phyloP scores from a whole-genome alignment of 2,888 invertebrate species.

The Lochmaea crataegi region DNA sequence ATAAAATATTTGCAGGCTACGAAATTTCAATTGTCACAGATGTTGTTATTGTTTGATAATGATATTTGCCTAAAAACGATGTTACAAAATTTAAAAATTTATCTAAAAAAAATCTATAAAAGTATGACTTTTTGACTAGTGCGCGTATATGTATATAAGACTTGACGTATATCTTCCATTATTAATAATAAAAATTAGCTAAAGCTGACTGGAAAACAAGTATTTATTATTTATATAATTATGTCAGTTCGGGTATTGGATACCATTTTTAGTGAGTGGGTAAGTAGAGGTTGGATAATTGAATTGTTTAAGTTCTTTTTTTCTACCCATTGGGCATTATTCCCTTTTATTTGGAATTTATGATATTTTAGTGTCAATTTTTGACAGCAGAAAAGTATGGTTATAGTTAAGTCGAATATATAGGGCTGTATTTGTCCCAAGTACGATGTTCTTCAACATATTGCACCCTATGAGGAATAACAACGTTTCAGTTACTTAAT shows the following conservation, averaged over 20 bases:
- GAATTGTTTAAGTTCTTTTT: no score
- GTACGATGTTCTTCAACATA: no score
- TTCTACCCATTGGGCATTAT: no score
- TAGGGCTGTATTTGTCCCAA: no score
- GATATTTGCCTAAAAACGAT: slow-evolving; percentile 39
- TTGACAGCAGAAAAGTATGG: no score
- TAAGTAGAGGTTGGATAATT: neutral
- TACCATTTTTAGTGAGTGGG: neutral
- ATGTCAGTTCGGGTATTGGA: slow-evolving; percentile 18
- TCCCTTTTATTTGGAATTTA: no score
- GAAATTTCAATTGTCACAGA: slow-evolving; percentile 26
- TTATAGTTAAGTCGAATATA: no score
- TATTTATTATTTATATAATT: neutral
- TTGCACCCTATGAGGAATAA: no score
- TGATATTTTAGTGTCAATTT: no score
- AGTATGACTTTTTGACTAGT: slow-evolving; percentile 41
- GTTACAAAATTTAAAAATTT: slow-evolving; percentile 41
- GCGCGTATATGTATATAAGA: slow-evolving; percentile 27
- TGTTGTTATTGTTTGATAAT: slow-evolving; percentile 18
- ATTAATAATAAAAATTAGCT: slow-evolving; percentile 14
- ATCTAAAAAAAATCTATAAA: slow-evolving; percentile 42
- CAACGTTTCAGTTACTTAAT: no score
- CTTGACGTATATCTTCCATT: slow-evolving; percentile 22
- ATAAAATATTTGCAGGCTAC: neutral
- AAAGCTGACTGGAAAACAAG: slow-evolving; percentile 8